Evolutionary conservation across 1,140 invertebrate species (phyloP).

Genomic region (Vanessa atalanta): DNA sequence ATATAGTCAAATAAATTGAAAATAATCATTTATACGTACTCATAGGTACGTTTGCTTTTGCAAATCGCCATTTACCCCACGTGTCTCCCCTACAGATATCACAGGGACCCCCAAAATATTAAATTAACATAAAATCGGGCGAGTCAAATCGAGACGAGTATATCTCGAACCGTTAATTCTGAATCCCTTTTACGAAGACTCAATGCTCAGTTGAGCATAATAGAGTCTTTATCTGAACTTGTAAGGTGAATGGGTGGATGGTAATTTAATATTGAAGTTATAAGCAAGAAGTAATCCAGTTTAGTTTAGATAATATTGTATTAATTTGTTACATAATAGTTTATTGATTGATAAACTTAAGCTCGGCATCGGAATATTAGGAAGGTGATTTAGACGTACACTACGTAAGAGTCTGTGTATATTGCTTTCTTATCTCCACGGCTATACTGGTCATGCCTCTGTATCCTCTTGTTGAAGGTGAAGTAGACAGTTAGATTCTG

Average conservation of each 20-base stretch:
- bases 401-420: too few relatives aligned
- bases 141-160: conserved; percentile 68
- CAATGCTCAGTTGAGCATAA: conserved; percentile 56
- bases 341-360: neutral
- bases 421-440: too few relatives aligned
- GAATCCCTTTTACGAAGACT: conserved; percentile 32
- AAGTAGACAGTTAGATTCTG: too few relatives aligned
- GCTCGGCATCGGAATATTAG: too few relatives aligned
- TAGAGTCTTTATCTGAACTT: conserved; percentile 32
- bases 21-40: neutral
- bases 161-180: conserved; percentile 69
- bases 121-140: conserved; percentile 66
- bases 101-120: conserved; percentile 50
- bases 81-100: conserved; percentile 10
- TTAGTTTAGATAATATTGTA: neutral
- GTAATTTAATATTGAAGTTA: conserved; percentile 44
- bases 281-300: conserved; percentile 1
- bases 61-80: conserved; percentile 15
- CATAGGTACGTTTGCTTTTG: conserved; percentile 1
- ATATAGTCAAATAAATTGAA: neutral
- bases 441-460: too few relatives aligned
- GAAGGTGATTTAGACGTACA: too few relatives aligned
- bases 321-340: neutral
- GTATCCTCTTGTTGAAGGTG: too few relatives aligned
- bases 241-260: conserved; percentile 33